Base-by-base conservation (phyloP, 2,113 vertebrate species). In the Nerophis lumbriciformis region DNA sequence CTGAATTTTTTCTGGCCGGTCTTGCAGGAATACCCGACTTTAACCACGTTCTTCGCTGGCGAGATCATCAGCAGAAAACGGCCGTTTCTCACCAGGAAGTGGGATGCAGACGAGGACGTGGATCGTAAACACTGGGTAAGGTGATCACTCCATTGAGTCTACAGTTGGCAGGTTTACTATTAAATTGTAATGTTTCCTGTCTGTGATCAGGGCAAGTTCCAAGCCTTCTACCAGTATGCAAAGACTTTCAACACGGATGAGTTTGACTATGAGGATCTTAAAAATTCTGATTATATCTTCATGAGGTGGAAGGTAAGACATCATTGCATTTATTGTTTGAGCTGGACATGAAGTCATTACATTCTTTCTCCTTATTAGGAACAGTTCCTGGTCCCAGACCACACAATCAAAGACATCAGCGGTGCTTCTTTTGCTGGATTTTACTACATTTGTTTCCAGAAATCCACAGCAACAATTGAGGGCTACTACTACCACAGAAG, bases 361-460 rank as follows among this genome's bases (percentile, higher is more conserved):
- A 44, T 48, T 28, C 14, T 6, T 62, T 13, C 11, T 0, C 39
- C 51, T 54, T 21, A 28, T n/a, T 55, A 99, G 97, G 97, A 99
- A 61, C 96, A 99, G 90, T 99, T 99, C 78, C 86, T 99, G 53
- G 97, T 99, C 50, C 97, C 96, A 5, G 96, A 99, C 82, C 97
- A 99, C 86, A 99, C 96, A 15, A 99, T 99, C 88, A 98, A 98
- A 90, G 97, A 99, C 87, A 99, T 99, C 88, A 99, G 95, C 0
- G 97, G 97, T 13, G 96, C 97, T 88, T 99, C 97, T 86, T 99
- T 99, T 83, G 97, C 97, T 59, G 97, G 97, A 59, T 99, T 99
- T 85, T 99, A 99, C 89, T 99, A 99, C 91, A 99, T 99, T 88
- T 99, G 97, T 89, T 99, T 99, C 90, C 97, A 99, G 92, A 99